Evolutionary conservation across 2,888 invertebrate genomes (phyloP), one percentile per base, ranked within the genome.

Genomic region (Catocala fraxini): DNA sequence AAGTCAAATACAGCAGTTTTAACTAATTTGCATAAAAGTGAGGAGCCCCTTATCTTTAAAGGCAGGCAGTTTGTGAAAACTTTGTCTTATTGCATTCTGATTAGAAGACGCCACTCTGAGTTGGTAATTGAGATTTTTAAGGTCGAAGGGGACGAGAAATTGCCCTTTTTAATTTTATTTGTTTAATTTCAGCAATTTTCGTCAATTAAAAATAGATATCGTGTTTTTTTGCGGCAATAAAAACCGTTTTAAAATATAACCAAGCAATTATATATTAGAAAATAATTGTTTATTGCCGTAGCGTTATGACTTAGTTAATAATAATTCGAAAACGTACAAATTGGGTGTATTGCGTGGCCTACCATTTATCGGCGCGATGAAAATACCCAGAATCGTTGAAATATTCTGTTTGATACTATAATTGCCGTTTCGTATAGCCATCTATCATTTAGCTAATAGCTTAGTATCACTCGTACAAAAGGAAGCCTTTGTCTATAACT

Each of bases 31-130:
- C 92, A 92, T 93, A 90, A 93, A 92, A 90, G 84, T 87, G 77
- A 83, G 76, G 75, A 82, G 75, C 86, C 90, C 90, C 92, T 93
- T 93, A 93, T 94, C 93, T 91, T 74, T 70, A 66, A 75, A 76
- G 79, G 81, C 93, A 92, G 92, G 82, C 91, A 89, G 84, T 92
- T 92, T 89, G 83, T 84, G 89, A 89, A 92, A 93, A 93, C 91
- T 92, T 89, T 84, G 89, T 89, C 87, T 89, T 88, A 89, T 89
- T 90, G 86, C 88, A 84, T 89, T 92, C 88, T 87, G 85, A 91
- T 91, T 90, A 89, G 86, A 86, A 68, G 70, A 62, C 51, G 67
- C 46, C 41, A 65, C 57, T 58, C 59, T 68, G 63, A 64, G 59
- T 65, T 61, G 71, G 71, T 87, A 86, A 89, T 89, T 89, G 81